Conservation (phyloP, 2,113 vertebrate species). For the Aphyosemion australe region DNA sequence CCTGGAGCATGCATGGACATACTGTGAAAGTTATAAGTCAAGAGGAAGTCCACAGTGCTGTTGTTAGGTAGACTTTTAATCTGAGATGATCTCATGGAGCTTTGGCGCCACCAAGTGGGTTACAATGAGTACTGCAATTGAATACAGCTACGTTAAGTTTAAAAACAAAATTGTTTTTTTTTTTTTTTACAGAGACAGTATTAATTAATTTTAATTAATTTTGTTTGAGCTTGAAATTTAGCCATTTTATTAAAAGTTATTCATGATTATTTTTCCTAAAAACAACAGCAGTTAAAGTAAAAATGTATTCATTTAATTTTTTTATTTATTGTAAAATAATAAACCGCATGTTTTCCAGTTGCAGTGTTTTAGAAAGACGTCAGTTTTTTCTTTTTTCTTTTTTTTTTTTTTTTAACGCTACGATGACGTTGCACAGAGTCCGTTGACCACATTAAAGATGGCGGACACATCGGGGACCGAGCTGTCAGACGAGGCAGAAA, state of each 20-base stretch:
- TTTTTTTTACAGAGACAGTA: too few relatives aligned
- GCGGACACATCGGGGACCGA: conserved; percentile 69
- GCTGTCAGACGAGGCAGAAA: conserved; percentile 74
- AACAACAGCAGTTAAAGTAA: too few relatives aligned
- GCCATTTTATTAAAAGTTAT: too few relatives aligned
- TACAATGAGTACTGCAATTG: background rate
- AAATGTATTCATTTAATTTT: too few relatives aligned
- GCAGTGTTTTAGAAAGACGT: background rate
- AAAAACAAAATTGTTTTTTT: too few relatives aligned
- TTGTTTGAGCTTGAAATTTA: background rate
- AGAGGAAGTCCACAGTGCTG: conserved; percentile 13
- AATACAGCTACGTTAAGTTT: background rate
- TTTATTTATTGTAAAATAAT: too few relatives aligned
- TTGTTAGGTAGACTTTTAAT: conserved; percentile 65
- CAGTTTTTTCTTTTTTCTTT: too few relatives aligned
- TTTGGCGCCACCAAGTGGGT: conserved; percentile 52
- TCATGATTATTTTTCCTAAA: too few relatives aligned
- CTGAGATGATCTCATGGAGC: conserved; percentile 25
- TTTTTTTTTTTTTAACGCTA: background rate
- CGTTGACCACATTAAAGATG: conserved; percentile 74
- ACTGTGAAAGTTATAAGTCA: background rate
- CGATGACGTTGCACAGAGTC: conserved; percentile 40
- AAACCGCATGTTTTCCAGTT: too few relatives aligned
- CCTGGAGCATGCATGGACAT: background rate
- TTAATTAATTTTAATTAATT: too few relatives aligned